Conservation (phyloP, 2,888 invertebrate genomes). For the Hyalella azteca region DNA sequence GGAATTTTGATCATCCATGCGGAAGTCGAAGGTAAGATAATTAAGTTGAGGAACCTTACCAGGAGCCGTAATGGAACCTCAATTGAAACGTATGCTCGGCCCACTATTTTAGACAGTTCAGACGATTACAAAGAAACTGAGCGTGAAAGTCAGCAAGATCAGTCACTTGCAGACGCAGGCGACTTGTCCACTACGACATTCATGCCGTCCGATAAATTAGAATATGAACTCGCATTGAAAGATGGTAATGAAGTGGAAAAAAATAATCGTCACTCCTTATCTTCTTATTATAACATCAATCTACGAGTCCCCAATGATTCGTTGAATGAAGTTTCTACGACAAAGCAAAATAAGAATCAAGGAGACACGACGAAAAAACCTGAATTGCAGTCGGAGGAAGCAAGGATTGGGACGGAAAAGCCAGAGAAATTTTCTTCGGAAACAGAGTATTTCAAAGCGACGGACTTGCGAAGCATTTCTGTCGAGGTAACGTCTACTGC, state of each 20-base stretch:
- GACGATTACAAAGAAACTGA: background rate
- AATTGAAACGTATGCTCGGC: slow-evolving; percentile 27
- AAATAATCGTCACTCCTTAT: background rate
- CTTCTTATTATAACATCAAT: background rate
- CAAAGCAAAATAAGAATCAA: background rate
- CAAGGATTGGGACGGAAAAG: background rate
- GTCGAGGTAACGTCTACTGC: background rate
- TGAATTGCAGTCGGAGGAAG: background rate
- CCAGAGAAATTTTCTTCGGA: background rate
- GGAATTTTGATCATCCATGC: slow-evolving; percentile 57
- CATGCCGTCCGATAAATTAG: slow-evolving; percentile 19
- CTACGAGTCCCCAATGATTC: background rate
- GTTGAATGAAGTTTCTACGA: background rate
- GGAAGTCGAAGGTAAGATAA: slow-evolving; percentile 52
- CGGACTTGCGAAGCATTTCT: background rate
- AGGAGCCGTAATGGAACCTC: slow-evolving; percentile 35
- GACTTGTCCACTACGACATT: background rate
- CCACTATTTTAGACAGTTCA: background rate
- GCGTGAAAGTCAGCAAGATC: background rate
- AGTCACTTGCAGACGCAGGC: background rate
- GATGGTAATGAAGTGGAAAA: background rate
- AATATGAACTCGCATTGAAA: background rate
- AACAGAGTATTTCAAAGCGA: background rate
- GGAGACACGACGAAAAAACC: background rate
- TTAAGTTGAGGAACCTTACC: slow-evolving; percentile 53